Percentiles rank a stretch among this genome's conserved stretches.
phyloP scores from a whole-genome alignment of 2,888 invertebrate genomes.

The Drosophila stalkeri region DNA sequence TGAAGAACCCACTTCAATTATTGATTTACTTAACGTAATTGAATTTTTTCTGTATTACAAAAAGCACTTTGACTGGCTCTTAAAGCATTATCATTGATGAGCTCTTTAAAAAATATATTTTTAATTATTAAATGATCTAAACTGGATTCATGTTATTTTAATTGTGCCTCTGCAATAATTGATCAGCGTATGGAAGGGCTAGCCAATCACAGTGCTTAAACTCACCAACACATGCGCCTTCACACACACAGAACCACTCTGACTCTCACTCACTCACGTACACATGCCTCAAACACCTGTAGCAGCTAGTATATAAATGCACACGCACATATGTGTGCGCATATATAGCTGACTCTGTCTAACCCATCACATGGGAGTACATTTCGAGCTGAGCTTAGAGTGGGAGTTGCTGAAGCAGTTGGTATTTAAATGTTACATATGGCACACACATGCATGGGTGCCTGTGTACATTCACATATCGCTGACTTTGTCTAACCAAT shows the following conservation, averaged over 20 bases:
- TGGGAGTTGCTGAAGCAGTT: background rate
- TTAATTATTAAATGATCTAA: background rate
- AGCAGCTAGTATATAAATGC: slow-evolving; percentile 13
- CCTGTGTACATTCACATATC: background rate
- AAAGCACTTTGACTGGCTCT: background rate
- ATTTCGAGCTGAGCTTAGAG: slow-evolving; percentile 17
- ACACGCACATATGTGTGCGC: background rate
- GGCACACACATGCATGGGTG: background rate
- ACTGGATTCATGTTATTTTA: background rate
- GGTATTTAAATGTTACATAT: background rate
- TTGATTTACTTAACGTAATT: background rate
- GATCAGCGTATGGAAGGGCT: background rate
- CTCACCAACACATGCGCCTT: background rate
- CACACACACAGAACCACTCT: background rate
- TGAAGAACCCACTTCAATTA: background rate
- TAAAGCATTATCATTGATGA: background rate
- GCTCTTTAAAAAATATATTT: background rate
- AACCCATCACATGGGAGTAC: background rate
- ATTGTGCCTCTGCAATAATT: background rate
- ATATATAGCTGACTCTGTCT: slow-evolving; percentile 9
- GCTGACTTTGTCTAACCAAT: background rate
- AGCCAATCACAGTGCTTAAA: slow-evolving; percentile 6
- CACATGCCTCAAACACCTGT: slow-evolving; percentile 30
- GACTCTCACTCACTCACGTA: background rate
- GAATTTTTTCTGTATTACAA: no score